These are phyloP conservation scores for Cepphus grylle DNA, from an alignment of 2,113 vertebrate species.

Conservation along the genomic window DNA sequence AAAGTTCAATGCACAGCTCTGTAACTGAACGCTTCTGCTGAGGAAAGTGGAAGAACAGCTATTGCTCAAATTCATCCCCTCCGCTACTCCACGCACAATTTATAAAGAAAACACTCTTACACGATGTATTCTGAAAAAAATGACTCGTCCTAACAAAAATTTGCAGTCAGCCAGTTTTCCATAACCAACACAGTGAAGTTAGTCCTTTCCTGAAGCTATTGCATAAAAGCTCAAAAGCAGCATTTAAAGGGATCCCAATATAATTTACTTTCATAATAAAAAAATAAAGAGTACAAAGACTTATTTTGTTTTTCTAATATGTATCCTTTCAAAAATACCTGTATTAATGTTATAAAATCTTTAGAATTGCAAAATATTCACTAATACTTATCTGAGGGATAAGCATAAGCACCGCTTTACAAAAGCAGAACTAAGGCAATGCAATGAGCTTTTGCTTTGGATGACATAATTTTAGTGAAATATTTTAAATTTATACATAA, in stretches of 20 bases:
- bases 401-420: neutral
- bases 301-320: neutral
- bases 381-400: neutral
- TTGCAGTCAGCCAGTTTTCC: neutral
- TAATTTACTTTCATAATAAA: neutral
- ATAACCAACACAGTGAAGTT: neutral
- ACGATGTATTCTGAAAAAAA: neutral
- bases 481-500: neutral
- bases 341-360: neutral
- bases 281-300: neutral
- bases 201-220: neutral
- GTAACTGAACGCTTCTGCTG: neutral
- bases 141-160: neutral
- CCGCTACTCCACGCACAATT: neutral
- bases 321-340: neutral
- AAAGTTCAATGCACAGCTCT: neutral
- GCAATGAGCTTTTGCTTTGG: neutral
- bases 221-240: neutral
- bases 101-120: neutral
- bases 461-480: neutral
- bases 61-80: neutral
- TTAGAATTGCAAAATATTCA: neutral
- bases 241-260: neutral
- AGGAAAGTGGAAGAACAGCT: neutral
- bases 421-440: neutral